Conservation (phyloP, 2,888 invertebrate genomes). For the Prostheceraeus crozeri region DNA sequence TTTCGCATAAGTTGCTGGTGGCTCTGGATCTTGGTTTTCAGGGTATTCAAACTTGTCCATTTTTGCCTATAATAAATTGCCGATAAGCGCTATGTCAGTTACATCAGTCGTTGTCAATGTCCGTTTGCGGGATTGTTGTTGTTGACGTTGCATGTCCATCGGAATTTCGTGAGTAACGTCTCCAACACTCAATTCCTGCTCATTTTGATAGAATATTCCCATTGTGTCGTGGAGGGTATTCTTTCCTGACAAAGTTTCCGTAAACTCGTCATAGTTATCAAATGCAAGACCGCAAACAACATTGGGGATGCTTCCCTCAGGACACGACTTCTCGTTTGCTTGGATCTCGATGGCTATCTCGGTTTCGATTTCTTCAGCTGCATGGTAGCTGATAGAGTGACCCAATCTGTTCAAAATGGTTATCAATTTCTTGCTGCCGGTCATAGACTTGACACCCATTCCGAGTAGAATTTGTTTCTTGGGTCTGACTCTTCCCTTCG, state of each 20-base stretch:
- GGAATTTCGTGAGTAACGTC: no score
- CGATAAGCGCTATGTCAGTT: no score
- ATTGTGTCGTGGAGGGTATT: conserved; percentile 39
- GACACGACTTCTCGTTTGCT: conserved; percentile 15
- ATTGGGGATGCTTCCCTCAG: conserved; percentile 13
- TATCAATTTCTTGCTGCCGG: conserved; percentile 38
- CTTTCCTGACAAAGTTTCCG: conserved; percentile 32
- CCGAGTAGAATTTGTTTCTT: conserved; percentile 36
- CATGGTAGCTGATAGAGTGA: conserved; percentile 33
- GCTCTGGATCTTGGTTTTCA: no score
- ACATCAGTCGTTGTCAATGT: no score
- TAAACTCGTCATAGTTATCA: conserved; percentile 38
- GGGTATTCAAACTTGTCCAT: no score
- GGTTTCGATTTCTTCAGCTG: conserved; percentile 35
- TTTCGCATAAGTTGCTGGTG: no score
- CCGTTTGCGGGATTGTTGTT: no score
- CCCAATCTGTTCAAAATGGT: conserved; percentile 37
- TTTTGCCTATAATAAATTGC: no score
- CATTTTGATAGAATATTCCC: conserved; percentile 38
- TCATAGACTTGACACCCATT: conserved; percentile 35
- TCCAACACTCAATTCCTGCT: no score
- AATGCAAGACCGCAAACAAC: conserved; percentile 20
- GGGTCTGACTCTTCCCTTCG: conserved; percentile 29
- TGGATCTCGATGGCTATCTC: conserved; percentile 19
- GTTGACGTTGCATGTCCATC: no score